Evolutionary conservation across 2,888 invertebrate genomes (phyloP).

Genomic region (Cephus rjabovi): DNA sequence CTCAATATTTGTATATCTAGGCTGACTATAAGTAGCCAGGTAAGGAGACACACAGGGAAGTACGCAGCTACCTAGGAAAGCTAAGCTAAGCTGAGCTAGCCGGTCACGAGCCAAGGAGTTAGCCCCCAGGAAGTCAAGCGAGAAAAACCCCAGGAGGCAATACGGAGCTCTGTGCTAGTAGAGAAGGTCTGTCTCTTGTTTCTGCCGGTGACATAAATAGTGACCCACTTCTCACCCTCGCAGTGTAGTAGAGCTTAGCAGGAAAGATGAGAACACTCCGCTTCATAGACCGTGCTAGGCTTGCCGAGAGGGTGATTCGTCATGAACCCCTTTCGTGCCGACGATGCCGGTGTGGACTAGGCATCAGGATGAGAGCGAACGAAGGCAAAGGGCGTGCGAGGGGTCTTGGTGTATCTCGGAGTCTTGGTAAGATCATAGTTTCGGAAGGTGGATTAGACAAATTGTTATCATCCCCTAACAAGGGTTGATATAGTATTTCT

Average conservation of each 20-base stretch:
- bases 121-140: constrained; percentile 1
- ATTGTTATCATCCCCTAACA: background rate
- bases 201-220: constrained; percentile 44
- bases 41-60: background rate
- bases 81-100: background rate
- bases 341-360: background rate
- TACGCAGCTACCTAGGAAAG: background rate
- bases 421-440: background rate
- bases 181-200: constrained; percentile 11
- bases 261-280: constrained; percentile 31
- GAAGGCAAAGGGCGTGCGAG: too few species aligned
- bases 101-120: background rate
- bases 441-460: background rate
- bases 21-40: background rate
- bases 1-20: background rate
- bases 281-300: constrained; percentile 15
- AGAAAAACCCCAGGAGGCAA: background rate
- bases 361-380: background rate
- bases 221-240: constrained; percentile 36
- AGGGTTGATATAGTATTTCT: background rate
- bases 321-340: constrained; percentile 1
- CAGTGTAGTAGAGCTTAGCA: constrained; percentile 14
- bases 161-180: constrained; percentile 11
- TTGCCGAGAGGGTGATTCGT: constrained; percentile 14
- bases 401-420: too few species aligned